Percentiles rank a stretch among this genome's conserved stretches.
Conservation (phyloP, 1,140 invertebrate species). For the Lepidostoma basale region DNA sequence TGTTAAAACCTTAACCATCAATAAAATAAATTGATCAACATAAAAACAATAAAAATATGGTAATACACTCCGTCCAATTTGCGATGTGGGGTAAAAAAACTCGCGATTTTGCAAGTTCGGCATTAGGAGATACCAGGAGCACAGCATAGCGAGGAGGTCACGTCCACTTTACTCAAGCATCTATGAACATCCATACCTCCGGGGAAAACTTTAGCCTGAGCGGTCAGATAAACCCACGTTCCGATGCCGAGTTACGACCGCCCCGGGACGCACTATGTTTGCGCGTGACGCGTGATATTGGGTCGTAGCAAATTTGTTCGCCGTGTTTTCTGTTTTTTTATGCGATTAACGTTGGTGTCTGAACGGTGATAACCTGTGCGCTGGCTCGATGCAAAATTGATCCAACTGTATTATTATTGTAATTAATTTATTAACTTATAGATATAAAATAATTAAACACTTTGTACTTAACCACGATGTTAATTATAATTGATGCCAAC, state of each 20-base stretch:
- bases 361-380: too few species aligned
- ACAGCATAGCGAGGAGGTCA: conserved; percentile 20
- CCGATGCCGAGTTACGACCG: conserved; percentile 33
- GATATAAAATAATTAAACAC: too few species aligned
- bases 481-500: too few species aligned
- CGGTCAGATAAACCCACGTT: conserved; percentile 42
- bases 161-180: conserved; percentile 33
- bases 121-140: not conserved
- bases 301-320: not conserved
- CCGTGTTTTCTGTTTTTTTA: not conserved
- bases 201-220: conserved; percentile 20
- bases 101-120: not conserved
- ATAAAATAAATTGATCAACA: too few species aligned
- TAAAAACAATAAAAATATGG: too few species aligned
- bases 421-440: too few species aligned
- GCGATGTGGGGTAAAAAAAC: too few species aligned
- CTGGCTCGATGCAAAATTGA: too few species aligned
- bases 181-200: conserved; percentile 18
- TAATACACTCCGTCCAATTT: too few species aligned
- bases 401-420: too few species aligned
- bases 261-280: conserved; percentile 32
- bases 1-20: too few species aligned
- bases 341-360: not conserved
- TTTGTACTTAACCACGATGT: too few species aligned
- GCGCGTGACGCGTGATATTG: conserved; percentile 31